Conservation (phyloP, 2,113 vertebrate species). For the Oreotrochilus melanogaster region DNA sequence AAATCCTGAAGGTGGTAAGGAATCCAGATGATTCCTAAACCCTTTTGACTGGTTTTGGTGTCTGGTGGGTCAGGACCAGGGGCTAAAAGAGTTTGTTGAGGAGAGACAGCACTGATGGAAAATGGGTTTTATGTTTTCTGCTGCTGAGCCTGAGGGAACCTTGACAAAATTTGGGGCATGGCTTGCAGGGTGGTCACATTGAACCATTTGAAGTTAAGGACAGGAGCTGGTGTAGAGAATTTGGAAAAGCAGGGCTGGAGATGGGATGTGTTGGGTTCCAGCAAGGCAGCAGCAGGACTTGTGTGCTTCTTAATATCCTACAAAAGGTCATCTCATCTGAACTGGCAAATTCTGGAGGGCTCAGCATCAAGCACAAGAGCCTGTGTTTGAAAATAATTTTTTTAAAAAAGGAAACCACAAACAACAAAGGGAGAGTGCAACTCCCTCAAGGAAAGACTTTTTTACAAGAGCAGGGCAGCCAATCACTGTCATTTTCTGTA, state of each 20-base stretch:
- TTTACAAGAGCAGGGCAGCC: background rate
- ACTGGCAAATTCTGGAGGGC: background rate
- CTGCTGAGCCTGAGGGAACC: background rate
- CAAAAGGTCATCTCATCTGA: background rate
- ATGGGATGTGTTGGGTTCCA: background rate
- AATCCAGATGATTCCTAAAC: background rate
- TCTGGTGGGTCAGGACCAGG: background rate
- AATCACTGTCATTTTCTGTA: background rate
- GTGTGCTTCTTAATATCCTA: background rate
- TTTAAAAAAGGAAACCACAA: background rate
- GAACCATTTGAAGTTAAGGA: background rate
- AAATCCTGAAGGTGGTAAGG: background rate
- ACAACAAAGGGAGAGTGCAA: background rate
- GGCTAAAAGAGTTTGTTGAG: background rate
- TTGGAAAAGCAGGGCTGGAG: rapidly evolving
- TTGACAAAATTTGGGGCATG: rapidly evolving
- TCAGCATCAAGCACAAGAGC: background rate
- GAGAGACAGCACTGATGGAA: background rate
- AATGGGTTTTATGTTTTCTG: background rate
- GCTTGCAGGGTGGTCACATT: background rate
- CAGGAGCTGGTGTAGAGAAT: background rate
- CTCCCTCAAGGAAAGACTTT: conserved; percentile 1
- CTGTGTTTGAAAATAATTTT: background rate
- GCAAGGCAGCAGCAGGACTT: background rate
- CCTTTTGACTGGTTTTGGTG: background rate